phyloP scores from a whole-genome alignment of 2,113 vertebrate genomes.

The Sigmodon hispidus region DNA sequence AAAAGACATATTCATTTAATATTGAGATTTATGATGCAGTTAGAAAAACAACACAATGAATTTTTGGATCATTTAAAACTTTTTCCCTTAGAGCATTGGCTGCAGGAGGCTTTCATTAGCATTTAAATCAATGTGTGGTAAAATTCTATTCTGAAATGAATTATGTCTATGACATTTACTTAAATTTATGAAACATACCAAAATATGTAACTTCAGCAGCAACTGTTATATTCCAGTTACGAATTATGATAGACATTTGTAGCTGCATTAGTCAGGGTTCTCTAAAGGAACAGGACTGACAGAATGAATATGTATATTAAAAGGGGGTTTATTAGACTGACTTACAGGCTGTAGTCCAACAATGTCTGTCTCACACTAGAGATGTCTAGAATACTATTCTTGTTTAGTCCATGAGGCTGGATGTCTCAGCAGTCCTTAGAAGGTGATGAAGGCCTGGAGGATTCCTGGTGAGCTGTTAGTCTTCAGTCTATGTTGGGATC shows the following conservation, averaged over 20 bases:
- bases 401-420: neutral
- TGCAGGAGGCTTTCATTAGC: conserved; percentile 53
- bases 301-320: neutral
- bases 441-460: neutral
- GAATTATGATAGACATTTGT: neutral
- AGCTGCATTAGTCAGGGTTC: neutral
- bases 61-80: conserved; percentile 34
- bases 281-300: neutral
- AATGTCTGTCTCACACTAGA: neutral
- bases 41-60: conserved; percentile 35
- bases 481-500: neutral
- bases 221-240: conserved; percentile 35
- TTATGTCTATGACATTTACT: conserved; percentile 60
- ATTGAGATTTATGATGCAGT: conserved; percentile 48
- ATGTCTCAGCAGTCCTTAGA: neutral
- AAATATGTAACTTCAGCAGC: conserved; percentile 64
- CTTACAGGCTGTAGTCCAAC: neutral
- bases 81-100: conserved; percentile 28
- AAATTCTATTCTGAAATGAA: conserved; percentile 62
- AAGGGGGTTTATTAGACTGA: neutral
- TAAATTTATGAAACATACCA: conserved; percentile 64
- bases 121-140: conserved; percentile 53
- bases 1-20: conserved; percentile 42
- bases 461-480: neutral
- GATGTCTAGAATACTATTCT: no score